phyloP scores from a whole-genome alignment of 1,140 invertebrate genomes.

The Paracyclopina nana region DNA sequence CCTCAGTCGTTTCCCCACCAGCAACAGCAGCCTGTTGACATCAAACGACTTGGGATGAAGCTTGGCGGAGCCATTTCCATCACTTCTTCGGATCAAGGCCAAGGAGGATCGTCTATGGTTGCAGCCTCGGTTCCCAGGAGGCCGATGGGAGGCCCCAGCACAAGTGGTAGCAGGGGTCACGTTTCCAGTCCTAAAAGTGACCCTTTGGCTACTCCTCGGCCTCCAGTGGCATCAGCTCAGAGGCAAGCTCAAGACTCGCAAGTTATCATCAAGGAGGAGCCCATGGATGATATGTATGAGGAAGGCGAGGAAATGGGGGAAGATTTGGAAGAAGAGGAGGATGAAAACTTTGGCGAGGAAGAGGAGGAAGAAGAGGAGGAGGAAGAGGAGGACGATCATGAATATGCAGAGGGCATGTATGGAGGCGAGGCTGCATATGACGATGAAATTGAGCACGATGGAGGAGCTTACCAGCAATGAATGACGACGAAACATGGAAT shows the following conservation, averaged over 20 bases:
- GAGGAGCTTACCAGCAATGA: slow-evolving; percentile 9
- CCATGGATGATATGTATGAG: background rate
- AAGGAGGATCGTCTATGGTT: background rate
- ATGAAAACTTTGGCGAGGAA: background rate
- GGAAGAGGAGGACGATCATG: background rate
- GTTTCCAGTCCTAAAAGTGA: background rate
- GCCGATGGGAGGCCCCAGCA: background rate
- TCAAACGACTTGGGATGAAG: background rate
- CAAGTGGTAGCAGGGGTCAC: background rate
- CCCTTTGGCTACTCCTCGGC: background rate
- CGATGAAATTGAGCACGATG: background rate
- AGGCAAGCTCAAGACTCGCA: background rate
- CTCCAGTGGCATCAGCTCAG: too few species aligned
- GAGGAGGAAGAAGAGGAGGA: background rate
- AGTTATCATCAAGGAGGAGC: background rate
- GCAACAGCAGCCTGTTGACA: too few species aligned
- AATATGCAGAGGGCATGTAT: background rate
- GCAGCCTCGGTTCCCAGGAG: background rate
- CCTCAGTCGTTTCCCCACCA: too few species aligned
- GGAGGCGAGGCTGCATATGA: background rate
- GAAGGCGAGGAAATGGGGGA: background rate
- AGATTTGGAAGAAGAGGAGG: background rate
- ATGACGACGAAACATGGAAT: slow-evolving; percentile 10
- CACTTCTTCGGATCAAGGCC: background rate
- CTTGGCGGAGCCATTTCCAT: slow-evolving; percentile 10